A percentile compares a stretch with the other conserved stretches of the same genome.
Evolutionary conservation across 1,140 invertebrate genomes (phyloP).

Genomic region (Teleopsis dalmanni): DNA sequence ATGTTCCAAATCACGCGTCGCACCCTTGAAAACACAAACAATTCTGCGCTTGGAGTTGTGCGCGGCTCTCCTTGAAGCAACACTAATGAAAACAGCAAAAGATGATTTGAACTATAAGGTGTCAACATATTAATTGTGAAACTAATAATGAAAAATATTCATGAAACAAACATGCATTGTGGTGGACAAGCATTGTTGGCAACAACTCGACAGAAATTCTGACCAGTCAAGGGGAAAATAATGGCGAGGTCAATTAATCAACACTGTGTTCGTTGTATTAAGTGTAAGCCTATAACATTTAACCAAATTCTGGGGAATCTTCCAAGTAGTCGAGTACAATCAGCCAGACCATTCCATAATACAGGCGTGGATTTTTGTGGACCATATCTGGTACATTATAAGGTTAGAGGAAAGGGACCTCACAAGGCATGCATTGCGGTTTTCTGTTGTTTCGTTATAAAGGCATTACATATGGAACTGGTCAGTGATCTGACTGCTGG

Average conservation of each 20-base stretch:
- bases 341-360: not conserved
- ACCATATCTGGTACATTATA: not conserved
- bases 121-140: no score
- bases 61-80: no score
- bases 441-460: slow-evolving; percentile 28
- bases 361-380: slow-evolving; percentile 3
- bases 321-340: not conserved
- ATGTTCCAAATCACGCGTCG: no score
- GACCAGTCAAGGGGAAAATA: no score
- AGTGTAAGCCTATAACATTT: not conserved
- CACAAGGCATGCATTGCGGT: not conserved
- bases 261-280: not conserved
- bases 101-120: no score
- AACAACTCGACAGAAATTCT: no score
- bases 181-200: no score
- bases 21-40: no score
- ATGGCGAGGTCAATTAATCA: not conserved
- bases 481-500: slow-evolving; percentile 31
- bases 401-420: not conserved
- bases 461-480: slow-evolving; percentile 45
- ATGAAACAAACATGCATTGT: no score
- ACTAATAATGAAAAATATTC: no score
- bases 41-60: no score
- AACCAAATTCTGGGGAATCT: slow-evolving; percentile 1
- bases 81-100: no score